Evolutionary conservation across 2,888 invertebrate genomes (phyloP), one percentile per base, ranked within the genome.

Genomic region (Calameuta pallipes): DNA sequence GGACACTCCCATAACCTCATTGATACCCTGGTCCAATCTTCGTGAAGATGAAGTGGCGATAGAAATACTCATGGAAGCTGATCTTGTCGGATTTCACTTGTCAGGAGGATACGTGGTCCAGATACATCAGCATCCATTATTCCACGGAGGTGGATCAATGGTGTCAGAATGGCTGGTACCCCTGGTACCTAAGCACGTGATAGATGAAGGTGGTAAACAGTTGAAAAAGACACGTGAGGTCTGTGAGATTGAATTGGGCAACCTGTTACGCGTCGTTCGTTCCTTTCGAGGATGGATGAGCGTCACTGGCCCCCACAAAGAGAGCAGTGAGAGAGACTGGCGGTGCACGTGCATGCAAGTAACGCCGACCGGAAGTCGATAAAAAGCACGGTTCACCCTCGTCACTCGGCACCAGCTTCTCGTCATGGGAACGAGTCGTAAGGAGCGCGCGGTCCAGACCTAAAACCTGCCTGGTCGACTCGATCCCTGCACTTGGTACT

Each of bases 311-410:
- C 83, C 76, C 78, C 84, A 87, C 89, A 89, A 90, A 90, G 89
- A 86, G 88, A 89, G 86, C 88, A 85, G 82, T 84, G 33, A 71
- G 71, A 31, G 71, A 71, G 34, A 30, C 71, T 34, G 71, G 71
- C 33, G 71, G 33, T 71, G 71, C 71, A 91, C 91, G 91, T 91
- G 90, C 90, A 89, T 89, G 87, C 86, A 86, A 87, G 87, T 88
- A 88, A 88, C 88, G 88, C 87, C 90, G 89, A 90, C 91, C 91
- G 91, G 91, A 91, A 91, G 91, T 91, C 91, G 90, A 91, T 91
- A 91, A 91, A 91, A 91, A 91, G 90, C 90, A 86, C 87, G 83
- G 87, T 90, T 90, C 90, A 90, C 91, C 91, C 91, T 90, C 91
- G 89, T 90, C 91, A 90, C 89, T 90, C 89, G 87, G 85, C 89